Evolutionary conservation across 1,140 invertebrate species (phyloP).

Genomic region (Contarinia nasturtii): DNA sequence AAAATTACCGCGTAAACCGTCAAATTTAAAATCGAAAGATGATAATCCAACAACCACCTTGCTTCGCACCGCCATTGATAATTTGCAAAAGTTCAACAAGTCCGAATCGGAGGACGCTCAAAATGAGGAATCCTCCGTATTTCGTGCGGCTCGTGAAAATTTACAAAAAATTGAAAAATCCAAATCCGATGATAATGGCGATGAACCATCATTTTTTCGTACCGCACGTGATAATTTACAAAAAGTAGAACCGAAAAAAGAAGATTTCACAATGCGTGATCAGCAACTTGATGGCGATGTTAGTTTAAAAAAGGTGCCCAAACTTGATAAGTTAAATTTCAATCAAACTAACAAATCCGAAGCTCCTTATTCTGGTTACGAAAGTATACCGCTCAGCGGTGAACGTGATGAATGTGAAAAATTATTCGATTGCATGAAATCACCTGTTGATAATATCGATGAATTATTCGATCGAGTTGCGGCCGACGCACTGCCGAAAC

Average conservation of each 20-base stretch:
- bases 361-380: too few relatives aligned
- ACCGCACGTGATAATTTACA: too few relatives aligned
- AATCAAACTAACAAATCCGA: too few relatives aligned
- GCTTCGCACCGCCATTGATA: too few relatives aligned
- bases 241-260: background rate
- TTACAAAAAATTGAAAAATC: too few relatives aligned
- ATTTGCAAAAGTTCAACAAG: too few relatives aligned
- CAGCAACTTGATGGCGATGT: conserved; percentile 20
- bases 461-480: background rate
- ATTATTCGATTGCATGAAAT: background rate
- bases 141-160: too few relatives aligned
- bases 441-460: background rate
- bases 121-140: too few relatives aligned
- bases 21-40: conserved; percentile 6
- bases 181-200: background rate
- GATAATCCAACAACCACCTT: background rate
- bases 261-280: conserved; percentile 6
- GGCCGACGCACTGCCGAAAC: background rate
- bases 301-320: conserved; percentile 8
- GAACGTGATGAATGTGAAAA: background rate
- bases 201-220: too few relatives aligned
- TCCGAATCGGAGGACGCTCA: too few relatives aligned
- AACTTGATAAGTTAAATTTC: background rate
- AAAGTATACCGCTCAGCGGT: too few relatives aligned
- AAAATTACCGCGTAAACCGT: background rate